Evolutionary conservation across 2,797 vertebrate species (phyloP), one percentile per base, ranked within the genome.

Genomic region (Petrocephalus schoutedeni): DNA sequence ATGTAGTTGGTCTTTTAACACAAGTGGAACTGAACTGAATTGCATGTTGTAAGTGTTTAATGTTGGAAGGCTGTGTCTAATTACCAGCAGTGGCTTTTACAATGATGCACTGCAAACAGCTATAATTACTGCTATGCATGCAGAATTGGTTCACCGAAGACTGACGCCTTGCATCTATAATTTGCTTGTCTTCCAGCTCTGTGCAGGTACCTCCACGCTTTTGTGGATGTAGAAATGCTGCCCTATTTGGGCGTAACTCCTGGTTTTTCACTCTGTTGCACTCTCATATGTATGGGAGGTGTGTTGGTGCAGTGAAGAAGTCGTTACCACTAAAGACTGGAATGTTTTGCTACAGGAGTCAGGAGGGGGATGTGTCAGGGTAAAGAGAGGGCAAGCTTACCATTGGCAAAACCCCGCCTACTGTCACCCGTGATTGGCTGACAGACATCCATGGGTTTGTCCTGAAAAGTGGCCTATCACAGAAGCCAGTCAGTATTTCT

Each of bases 241-340:
- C 36, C 19, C 19, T 16, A 45, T 36, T 77, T 45, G 71, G 71
- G 36, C 16, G 36, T 45, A n/a, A n/a, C 71, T 77, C 9, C 71
- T 49, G 36, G 6, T 85, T 64, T 54, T 85, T 88, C 45, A 84
- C 36, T 32, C 59, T 67, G 57, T 41, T n/a, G 87, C 80, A 84
- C 83, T 49, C 59, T 59, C 23, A 23, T 45, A 28, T 32, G 32
- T 85, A 53, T 64, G 45, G 57, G 82, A 58, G 80, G 36, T 36
- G 41, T 77, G 36, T 19, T 77, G 36, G 41, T 41, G 36, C 16
- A 45, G 83, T 85, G 82, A 84, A 56, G 83, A 88, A 85, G 94
- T 94, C 93, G 95, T 95, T 94, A 94, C 90, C 93, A 92, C 92
- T 93, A 93, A 94, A 93, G 94, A 93, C 92, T 90, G 94, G 92